These are phyloP conservation scores for Xestia xanthographa DNA, from an alignment of 2,888 invertebrate genomes.

Conservation along the genomic window DNA sequence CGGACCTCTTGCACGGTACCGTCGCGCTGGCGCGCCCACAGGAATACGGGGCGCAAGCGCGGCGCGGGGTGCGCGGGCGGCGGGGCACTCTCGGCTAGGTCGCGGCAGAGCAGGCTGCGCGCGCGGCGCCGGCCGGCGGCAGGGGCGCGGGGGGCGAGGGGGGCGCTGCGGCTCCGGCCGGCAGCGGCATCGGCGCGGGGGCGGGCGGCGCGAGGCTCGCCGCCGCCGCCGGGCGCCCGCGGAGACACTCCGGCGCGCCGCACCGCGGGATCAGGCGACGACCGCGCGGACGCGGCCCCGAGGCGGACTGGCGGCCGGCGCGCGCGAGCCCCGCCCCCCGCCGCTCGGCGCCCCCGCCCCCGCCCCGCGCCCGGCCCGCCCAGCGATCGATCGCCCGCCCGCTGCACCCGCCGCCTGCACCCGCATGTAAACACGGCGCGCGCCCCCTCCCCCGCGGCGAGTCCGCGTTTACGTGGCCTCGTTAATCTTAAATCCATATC, in stretches of 20 bases:
- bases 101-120: slow-evolving; percentile 82
- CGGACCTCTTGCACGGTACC: slow-evolving; percentile 95
- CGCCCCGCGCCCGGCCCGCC: slow-evolving; percentile 80
- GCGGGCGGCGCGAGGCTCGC: slow-evolving; percentile 89
- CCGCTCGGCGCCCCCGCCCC: slow-evolving; percentile 71
- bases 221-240: slow-evolving; percentile 88
- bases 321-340: slow-evolving; percentile 78
- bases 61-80: slow-evolving; percentile 89
- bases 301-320: slow-evolving; percentile 85
- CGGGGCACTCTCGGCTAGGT: slow-evolving; percentile 83
- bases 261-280: slow-evolving; percentile 85
- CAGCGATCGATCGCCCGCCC: slow-evolving; percentile 85
- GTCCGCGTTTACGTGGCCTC: slow-evolving; percentile 81
- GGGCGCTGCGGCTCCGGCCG: slow-evolving; percentile 80
- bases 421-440: slow-evolving; percentile 89
- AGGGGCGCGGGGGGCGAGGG: slow-evolving; percentile 73
- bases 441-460: slow-evolving; percentile 91
- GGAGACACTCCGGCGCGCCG: slow-evolving; percentile 88
- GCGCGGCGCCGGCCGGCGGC: slow-evolving; percentile 86
- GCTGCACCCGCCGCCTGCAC: slow-evolving; percentile 90
- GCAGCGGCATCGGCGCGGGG: slow-evolving; percentile 89
- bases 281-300: slow-evolving; percentile 89
- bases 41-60: slow-evolving; percentile 95
- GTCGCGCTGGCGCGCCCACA: slow-evolving; percentile 95
- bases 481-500: slow-evolving; percentile 88